Evolutionary conservation across 2,888 invertebrate genomes (phyloP).

Genomic region (Phortica magna): DNA sequence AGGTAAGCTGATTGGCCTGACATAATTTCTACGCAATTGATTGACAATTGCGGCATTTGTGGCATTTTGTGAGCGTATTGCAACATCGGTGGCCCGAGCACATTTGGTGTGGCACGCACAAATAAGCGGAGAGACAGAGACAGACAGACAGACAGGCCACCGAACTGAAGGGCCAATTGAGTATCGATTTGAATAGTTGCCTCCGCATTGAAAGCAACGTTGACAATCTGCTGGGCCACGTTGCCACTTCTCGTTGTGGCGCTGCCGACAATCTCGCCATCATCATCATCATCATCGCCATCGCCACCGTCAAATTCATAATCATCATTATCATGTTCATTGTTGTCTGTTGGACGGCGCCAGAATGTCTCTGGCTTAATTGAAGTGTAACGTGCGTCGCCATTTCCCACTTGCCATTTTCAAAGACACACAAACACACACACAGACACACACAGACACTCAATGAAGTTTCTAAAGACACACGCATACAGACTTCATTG

Average conservation of each 20-base stretch:
- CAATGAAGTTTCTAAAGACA: background rate
- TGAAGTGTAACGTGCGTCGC: background rate
- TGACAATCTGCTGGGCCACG: background rate
- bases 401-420: background rate
- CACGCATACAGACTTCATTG: background rate
- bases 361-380: slow-evolving; percentile 5
- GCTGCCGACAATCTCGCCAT: too few relatives aligned
- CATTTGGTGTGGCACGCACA: background rate
- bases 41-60: slow-evolving; percentile 70
- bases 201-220: background rate
- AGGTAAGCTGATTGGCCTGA: slow-evolving; percentile 21
- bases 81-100: background rate
- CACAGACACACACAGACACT: too few relatives aligned
- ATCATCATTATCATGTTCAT: too few relatives aligned
- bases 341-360: background rate
- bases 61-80: slow-evolving; percentile 59
- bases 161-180: background rate
- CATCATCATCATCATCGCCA: background rate
- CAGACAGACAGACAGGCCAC: slow-evolving; percentile 42
- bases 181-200: slow-evolving; percentile 59
- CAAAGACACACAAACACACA: background rate
- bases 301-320: too few relatives aligned
- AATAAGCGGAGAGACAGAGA: background rate
- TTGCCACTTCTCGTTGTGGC: too few relatives aligned
- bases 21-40: slow-evolving; percentile 69